Evolutionary conservation across 2,888 invertebrate genomes (phyloP).

Genomic region (Diogma glabrata): DNA sequence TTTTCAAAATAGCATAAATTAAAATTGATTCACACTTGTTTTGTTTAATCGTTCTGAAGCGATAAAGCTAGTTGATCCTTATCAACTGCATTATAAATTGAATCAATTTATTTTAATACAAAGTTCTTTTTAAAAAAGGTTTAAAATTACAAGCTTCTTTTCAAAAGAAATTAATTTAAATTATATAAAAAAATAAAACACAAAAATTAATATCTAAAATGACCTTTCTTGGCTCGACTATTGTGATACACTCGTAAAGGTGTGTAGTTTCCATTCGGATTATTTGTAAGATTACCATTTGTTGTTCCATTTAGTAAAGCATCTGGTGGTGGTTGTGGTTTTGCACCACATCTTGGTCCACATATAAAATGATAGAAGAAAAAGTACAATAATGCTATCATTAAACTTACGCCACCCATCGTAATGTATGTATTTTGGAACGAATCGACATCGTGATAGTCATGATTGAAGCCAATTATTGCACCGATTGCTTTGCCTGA

Average conservation of each 20-base stretch:
- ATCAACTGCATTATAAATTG: too few relatives aligned
- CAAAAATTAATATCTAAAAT: slow-evolving; percentile 58
- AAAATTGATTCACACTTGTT: too few relatives aligned
- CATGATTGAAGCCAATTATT: slow-evolving; percentile 43
- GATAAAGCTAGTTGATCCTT: too few relatives aligned
- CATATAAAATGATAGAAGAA: slow-evolving; percentile 60
- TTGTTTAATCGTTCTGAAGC: too few relatives aligned
- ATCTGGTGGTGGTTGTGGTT: slow-evolving; percentile 50
- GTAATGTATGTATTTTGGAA: slow-evolving; percentile 45
- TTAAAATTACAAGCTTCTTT: too few relatives aligned
- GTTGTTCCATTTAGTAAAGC: slow-evolving; percentile 38
- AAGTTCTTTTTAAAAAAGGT: too few relatives aligned
- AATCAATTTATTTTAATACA: too few relatives aligned
- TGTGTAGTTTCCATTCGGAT: slow-evolving; percentile 58
- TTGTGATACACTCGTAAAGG: slow-evolving; percentile 73
- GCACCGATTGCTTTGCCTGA: slow-evolving; percentile 68
- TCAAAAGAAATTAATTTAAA: too few relatives aligned
- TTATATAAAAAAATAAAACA: too few relatives aligned
- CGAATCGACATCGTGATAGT: slow-evolving; percentile 34
- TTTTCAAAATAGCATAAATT: too few relatives aligned
- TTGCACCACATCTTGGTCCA: slow-evolving; percentile 60
- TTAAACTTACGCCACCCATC: slow-evolving; percentile 53
- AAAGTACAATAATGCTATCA: slow-evolving; percentile 56
- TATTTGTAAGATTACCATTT: slow-evolving; percentile 37
- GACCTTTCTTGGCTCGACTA: slow-evolving; percentile 66